Base-by-base conservation (phyloP, 2,113 vertebrate species). In the Psilopsiagon aymara region DNA sequence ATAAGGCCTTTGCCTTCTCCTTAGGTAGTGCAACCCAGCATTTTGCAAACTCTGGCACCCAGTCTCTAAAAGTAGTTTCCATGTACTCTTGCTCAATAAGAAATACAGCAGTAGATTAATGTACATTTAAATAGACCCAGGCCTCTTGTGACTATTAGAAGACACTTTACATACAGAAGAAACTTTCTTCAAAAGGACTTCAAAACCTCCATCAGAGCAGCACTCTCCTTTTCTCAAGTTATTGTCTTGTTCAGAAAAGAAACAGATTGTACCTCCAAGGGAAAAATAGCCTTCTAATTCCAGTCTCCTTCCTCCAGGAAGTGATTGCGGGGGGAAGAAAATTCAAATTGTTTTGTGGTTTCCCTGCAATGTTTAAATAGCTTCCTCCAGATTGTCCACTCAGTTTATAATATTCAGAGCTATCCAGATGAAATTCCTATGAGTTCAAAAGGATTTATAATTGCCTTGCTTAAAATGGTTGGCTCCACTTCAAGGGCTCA, bases 401-500 rank as follows among this genome's bases (percentile, higher is more conserved):
- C n/a, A 19, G 18, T 28, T 5, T 17, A 24, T 13, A 69, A 74
- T 11, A 71, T 15, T 73, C 29, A 76, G 28, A 92, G 23, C 18
- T 41, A 82, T 1, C 25, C 52, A 64, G 37, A 73, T 17, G 10
- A 82, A 87, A 71, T 49, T 63, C 51, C 35, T 47, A 41, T 13
- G 35, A 49, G 43, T 82, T 46, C 74, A 82, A 33, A 33, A 46
- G 35, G 27, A 49, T 43, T 93, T 67, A 31, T 66, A 80, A 86
- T 7, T 46, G 14, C 24, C 53, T 10, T 0, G 0, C 39, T 59
- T 63, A 39, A 53, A 91, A 66, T 0, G 0, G 8, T 10, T 0
- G 0, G 14, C 11, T 82, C 10, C 6, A 41, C 70, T 24, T 33
- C 3, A 3, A 77, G 46, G 17, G 24, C 17, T 35, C 17, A 39